Evolutionary conservation across 2,888 invertebrate species (phyloP), one percentile per base, ranked within the genome.

Genomic region (Hypercompe scribonia): DNA sequence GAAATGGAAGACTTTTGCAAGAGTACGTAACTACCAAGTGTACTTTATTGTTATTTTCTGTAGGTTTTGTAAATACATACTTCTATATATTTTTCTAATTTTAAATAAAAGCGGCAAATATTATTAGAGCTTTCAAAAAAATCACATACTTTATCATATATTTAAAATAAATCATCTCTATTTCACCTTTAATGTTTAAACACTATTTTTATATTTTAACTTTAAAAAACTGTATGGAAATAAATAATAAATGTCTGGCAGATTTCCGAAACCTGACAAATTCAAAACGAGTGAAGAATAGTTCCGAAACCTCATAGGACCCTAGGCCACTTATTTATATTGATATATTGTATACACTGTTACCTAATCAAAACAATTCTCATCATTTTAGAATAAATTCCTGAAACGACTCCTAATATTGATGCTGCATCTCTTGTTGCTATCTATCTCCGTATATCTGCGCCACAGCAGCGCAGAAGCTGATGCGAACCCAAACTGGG

Each of bases 1-100:
- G 93, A 99, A 99, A 92, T 99, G 99, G 99, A 99, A 99, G 93
- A 99, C 99, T 0, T 99, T 99, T 96, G 99, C 99, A 39, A 97
- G 98, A 95, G 98, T 98, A 96, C 88, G 94, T 72, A 67, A 15
- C 34, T 31, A 24, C 10, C 31, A 39, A 13, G 18, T 42, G 11
- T n/a, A 65, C n/a, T 36, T 65, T 15, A 15, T 18, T 42, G 42
- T 3, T 42, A 42, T 42, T 42, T 42, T 42, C 42, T 42, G 3
- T 42, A 42, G 42, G 1, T 42, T 42, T 42, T 42, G 18, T 15
- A 42, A 18, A 42, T 18, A 18, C 42, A 42, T 42, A 42, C 15
- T 42, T 42, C 0, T 11, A 42, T 42, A 42, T 15, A 42, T 42
- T 42, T 42, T 42, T 42, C 39, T 39, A 39, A 18, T 42, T 42